Evolutionary conservation across 2,797 vertebrate genomes (phyloP).

Genomic region (Potorous gilbertii): DNA sequence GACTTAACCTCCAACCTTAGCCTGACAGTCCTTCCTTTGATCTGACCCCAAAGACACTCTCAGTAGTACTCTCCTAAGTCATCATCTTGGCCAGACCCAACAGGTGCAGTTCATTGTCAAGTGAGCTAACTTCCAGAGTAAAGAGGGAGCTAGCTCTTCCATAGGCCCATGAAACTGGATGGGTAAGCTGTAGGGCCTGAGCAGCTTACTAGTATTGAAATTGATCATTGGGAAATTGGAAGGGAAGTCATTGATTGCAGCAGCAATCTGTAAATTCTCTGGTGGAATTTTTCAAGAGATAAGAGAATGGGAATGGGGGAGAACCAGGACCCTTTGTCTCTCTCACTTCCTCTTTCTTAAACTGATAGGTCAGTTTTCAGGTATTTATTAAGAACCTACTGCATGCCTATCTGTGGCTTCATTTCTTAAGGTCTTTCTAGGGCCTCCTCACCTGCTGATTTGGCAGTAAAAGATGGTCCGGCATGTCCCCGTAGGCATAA

Average conservation of each 20-base stretch:
- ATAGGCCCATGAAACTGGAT: background rate
- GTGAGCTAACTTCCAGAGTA: background rate
- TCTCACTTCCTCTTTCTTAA: constrained; percentile 16
- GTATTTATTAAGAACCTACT: background rate
- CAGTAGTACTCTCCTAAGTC: background rate
- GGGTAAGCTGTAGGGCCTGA: background rate
- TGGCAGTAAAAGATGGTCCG: background rate
- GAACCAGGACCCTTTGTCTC: background rate
- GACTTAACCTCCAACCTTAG: background rate
- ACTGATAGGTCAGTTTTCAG: background rate
- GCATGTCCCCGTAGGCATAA: background rate
- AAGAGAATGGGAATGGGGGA: background rate
- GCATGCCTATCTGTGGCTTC: background rate
- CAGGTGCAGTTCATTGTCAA: background rate
- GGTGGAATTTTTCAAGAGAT: constrained; percentile 19
- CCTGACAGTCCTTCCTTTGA: background rate
- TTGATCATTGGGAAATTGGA: background rate
- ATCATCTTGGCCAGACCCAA: constrained; percentile 11
- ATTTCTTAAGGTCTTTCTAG: background rate
- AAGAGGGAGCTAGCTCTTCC: background rate
- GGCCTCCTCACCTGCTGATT: background rate
- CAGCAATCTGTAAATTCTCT: background rate
- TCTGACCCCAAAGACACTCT: background rate
- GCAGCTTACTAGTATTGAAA: background rate
- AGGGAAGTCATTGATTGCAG: background rate